These are phyloP conservation scores for Adelognathus sp. DNA, from an alignment of 2,888 invertebrate genomes.

Conservation along the genomic window DNA sequence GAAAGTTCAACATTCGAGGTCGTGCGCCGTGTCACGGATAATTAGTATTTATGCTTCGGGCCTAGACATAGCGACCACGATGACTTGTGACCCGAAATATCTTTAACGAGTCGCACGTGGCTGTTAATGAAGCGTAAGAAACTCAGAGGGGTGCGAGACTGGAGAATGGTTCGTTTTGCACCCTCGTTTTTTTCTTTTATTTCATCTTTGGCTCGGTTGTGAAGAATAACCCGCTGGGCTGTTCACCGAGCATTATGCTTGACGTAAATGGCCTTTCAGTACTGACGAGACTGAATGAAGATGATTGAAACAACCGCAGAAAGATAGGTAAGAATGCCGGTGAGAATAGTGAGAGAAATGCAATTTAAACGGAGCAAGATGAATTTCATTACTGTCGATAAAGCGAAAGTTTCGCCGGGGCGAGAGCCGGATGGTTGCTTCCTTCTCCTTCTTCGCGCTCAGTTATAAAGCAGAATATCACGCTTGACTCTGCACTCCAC, in stretches of 20 bases:
- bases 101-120: slow-evolving; percentile 75
- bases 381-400: too few relatives aligned
- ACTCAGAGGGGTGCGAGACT: background rate
- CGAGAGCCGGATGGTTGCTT: too few relatives aligned
- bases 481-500: background rate
- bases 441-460: too few relatives aligned
- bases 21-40: slow-evolving; percentile 65
- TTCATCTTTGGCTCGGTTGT: background rate
- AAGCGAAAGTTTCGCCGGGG: too few relatives aligned
- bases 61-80: slow-evolving; percentile 57
- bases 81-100: slow-evolving; percentile 74
- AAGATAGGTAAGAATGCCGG: too few relatives aligned
- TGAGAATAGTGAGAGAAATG: too few relatives aligned
- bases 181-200: background rate
- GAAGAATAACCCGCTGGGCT: too few relatives aligned
- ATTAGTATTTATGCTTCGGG: slow-evolving; percentile 74
- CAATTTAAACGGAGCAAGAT: too few relatives aligned
- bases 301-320: too few relatives aligned
- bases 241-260: too few relatives aligned
- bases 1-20: background rate
- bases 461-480: background rate
- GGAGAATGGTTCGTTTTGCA: slow-evolving; percentile 5
- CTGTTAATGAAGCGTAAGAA: slow-evolving; percentile 69
- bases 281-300: too few relatives aligned
- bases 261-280: too few relatives aligned